Conservation (phyloP, 2,113 vertebrate species). For the Benitochromis conjunctus region DNA sequence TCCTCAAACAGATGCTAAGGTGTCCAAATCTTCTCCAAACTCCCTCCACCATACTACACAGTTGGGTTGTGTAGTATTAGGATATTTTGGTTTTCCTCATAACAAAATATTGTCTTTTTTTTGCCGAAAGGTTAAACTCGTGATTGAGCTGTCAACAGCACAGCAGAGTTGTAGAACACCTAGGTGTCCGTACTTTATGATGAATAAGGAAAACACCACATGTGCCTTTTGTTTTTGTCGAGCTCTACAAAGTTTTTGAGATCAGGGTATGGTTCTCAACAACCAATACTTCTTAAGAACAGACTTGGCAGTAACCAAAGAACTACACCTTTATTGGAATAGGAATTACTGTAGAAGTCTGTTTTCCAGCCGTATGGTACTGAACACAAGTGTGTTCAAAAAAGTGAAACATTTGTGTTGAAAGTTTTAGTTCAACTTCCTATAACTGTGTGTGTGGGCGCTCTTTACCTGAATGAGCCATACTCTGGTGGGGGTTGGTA, state of each 20-base stretch:
- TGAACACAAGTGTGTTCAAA: background rate
- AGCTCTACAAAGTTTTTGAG: background rate
- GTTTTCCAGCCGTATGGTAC: background rate
- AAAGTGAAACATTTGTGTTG: background rate
- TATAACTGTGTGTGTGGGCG: background rate
- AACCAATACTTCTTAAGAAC: background rate
- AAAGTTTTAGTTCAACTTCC: background rate
- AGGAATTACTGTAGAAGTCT: background rate
- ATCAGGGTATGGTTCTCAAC: background rate
- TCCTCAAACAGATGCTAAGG: too few relatives aligned
- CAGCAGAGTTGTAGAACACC: background rate
- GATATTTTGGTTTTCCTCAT: background rate
- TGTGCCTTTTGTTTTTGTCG: background rate
- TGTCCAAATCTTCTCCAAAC: too few relatives aligned
- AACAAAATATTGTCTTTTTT: background rate
- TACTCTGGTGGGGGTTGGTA: constrained; percentile 98
- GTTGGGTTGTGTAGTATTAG: background rate
- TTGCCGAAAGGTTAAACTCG: background rate
- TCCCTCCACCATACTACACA: background rate
- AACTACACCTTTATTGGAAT: accelerated
- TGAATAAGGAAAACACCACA: background rate
- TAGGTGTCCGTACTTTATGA: background rate
- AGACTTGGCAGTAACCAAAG: background rate
- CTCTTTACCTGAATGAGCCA: constrained; percentile 88
- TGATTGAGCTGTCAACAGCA: background rate